Evolutionary conservation across 2,888 invertebrate genomes (phyloP).

Genomic region (Isotomurus palustris): DNA sequence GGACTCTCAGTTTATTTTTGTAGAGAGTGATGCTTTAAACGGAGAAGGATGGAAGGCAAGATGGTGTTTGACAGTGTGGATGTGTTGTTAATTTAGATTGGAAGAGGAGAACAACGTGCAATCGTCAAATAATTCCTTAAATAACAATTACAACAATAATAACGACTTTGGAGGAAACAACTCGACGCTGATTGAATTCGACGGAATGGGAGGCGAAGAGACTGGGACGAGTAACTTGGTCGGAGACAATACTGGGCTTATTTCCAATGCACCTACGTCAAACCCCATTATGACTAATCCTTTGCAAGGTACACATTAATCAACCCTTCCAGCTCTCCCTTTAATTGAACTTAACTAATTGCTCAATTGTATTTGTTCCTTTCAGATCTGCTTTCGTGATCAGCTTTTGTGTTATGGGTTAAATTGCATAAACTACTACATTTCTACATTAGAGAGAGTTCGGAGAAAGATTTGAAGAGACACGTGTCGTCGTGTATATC

Average conservation of each 20-base stretch:
- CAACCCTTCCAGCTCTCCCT: neutral
- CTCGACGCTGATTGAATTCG: conserved; percentile 30
- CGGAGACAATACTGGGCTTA: neutral
- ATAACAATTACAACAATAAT: conserved; percentile 41
- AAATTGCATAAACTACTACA: neutral
- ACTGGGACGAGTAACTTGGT: conserved; percentile 4
- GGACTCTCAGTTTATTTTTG: neutral
- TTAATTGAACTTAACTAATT: neutral
- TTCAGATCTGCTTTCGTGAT: conserved; percentile 36
- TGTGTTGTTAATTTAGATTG: too few relatives aligned
- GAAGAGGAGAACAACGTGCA: conserved; percentile 28
- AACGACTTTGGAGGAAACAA: conserved; percentile 26
- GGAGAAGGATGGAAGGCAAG: neutral
- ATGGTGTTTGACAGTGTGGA: neutral
- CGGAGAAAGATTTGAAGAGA: neutral
- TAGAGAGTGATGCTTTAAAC: neutral
- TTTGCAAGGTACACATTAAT: conserved; percentile 26
- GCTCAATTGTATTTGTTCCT: neutral
- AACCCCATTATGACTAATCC: conserved; percentile 34
- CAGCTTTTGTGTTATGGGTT: neutral
- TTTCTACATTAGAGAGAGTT: neutral
- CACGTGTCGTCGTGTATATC: too few relatives aligned
- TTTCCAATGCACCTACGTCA: conserved; percentile 14
- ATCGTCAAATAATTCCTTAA: conserved; percentile 36
- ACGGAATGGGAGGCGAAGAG: conserved; percentile 21